Evolutionary conservation across 2,888 invertebrate genomes (phyloP), one percentile per base, ranked within the genome.

Genomic region (Lepidocyrtinus sp.): DNA sequence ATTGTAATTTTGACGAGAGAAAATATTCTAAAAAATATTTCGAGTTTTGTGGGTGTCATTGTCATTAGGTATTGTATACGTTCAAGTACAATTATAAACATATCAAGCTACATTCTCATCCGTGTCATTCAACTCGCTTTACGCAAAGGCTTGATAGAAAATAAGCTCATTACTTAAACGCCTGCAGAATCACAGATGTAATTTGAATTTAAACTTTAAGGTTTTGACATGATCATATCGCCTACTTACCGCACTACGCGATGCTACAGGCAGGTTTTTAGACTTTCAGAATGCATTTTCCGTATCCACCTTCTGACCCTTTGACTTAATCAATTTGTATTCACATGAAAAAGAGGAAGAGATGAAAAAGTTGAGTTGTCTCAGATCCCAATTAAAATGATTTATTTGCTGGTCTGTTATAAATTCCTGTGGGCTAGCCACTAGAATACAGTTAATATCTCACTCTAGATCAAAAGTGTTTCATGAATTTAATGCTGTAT

Each of bases 161-260:
- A 17, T 17, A 50, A n/a, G 50, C 50, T 50, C 50, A 50, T 50
- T 50, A 50, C 50, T 50, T 50, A n/a, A n/a, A 50, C 50, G 50
- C 50, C 50, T 50, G 50, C 50, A 50, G 12, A 50, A 50, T n/a
- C n/a, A n/a, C n/a, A 17, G 50, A 50, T 50, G 50, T 50, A 50
- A 50, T 50, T 50, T 50, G 50, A 50, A 50, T 50, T 50, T n/a
- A n/a, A n/a, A n/a, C 17, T 50, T n/a, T n/a, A 50, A 50, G 50
- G 50, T 12, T 50, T 50, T 50, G 50, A 50, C 50, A 50, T 50
- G 50, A 50, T 12, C 15, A 50, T 50, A 50, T 50, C 2, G 15
- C 2, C 50, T 5, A 5, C 5, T 50, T 2, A 50, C 50, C 50
- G 50, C n/a, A 50, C 50, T 50, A 50, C 50, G 50, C 36, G 36